Conservation (phyloP, 2,888 invertebrate genomes). For the Poecilus cupreus region DNA sequence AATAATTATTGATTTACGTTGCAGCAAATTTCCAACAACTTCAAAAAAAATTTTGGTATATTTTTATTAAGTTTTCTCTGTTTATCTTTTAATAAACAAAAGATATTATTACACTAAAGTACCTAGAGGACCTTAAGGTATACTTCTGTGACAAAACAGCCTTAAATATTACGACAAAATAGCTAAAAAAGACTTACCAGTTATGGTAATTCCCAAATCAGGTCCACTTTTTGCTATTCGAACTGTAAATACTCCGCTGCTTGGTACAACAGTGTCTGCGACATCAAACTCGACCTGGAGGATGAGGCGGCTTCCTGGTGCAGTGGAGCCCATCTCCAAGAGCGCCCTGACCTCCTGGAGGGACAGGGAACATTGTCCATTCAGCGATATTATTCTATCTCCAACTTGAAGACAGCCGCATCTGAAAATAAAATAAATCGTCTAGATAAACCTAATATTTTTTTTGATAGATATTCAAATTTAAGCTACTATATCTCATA, state of each 20-base stretch:
- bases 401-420: slow-evolving; percentile 86
- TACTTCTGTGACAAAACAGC: no score
- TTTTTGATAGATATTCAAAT: no score
- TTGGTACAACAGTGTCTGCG: slow-evolving; percentile 92
- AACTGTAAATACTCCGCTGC: slow-evolving; percentile 92
- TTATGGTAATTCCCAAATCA: slow-evolving; percentile 93
- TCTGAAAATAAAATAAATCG: slow-evolving; percentile 73
- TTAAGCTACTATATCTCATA: no score
- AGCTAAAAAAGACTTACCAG: slow-evolving; percentile 75
- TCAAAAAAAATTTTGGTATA: no score
- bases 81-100: no score
- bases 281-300: slow-evolving; percentile 93
- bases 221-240: slow-evolving; percentile 87
- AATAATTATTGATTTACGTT: no score
- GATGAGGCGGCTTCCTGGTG: slow-evolving; percentile 80
- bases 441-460: no score
- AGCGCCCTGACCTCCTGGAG: slow-evolving; percentile 76
- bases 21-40: no score
- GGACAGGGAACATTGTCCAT: slow-evolving; percentile 83
- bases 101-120: no score
- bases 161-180: no score
- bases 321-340: slow-evolving; percentile 71
- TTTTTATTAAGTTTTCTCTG: no score
- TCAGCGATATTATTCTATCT: slow-evolving; percentile 89
- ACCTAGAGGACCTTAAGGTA: no score